Evolutionary conservation across 2,113 vertebrate species (phyloP).

Genomic region (Chloropsis hardwickii): DNA sequence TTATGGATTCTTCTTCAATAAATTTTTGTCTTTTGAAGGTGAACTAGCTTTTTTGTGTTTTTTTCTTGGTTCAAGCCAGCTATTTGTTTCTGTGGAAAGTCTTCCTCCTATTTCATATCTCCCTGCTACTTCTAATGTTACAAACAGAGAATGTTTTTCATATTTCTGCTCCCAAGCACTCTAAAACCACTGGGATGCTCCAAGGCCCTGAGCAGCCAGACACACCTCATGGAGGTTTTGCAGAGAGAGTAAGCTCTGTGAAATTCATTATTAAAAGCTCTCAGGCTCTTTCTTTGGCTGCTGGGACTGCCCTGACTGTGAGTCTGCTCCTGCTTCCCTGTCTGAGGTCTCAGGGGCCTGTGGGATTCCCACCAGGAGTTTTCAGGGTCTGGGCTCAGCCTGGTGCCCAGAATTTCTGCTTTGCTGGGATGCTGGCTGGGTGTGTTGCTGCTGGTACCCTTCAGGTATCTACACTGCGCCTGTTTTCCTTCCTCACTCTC

Average conservation of each 20-base stretch:
- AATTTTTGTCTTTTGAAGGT: neutral
- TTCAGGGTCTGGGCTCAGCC: rapidly evolving
- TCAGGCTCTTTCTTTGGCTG: neutral
- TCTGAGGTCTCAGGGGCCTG: neutral
- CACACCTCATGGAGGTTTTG: rapidly evolving
- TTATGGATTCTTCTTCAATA: neutral
- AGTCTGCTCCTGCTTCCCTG: neutral
- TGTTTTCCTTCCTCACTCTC: neutral
- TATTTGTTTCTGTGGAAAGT: neutral
- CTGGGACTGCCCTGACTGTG: neutral
- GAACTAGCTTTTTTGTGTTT: neutral
- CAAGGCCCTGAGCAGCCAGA: neutral
- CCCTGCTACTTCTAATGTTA: neutral
- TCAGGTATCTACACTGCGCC: neutral
- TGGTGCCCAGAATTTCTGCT: neutral
- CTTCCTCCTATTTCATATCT: neutral
- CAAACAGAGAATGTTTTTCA: neutral
- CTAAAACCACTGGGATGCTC: neutral
- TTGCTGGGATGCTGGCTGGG: neutral
- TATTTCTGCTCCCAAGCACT: neutral
- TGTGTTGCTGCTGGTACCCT: neutral
- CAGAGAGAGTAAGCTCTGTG: neutral
- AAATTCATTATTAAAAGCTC: neutral
- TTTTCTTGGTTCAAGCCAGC: neutral
- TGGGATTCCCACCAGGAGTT: neutral